Evolutionary conservation across 1,140 invertebrate species (phyloP).

Genomic region (Zaprionus inermis): DNA sequence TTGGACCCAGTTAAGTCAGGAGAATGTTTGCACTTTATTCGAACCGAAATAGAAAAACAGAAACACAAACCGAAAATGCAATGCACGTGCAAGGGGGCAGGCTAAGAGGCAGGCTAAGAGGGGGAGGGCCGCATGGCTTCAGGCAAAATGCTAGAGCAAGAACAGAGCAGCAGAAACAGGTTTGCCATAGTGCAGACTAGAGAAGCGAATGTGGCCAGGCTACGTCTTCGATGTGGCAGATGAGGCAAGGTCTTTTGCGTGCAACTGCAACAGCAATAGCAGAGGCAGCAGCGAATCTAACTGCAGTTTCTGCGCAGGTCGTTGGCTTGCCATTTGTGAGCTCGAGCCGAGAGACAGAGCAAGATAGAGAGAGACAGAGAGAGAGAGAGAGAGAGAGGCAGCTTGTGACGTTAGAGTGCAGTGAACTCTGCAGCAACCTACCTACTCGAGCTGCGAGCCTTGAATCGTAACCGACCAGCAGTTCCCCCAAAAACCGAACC

Average conservation of each 20-base stretch:
- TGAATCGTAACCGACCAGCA: not conserved
- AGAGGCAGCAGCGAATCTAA: conserved; percentile 64
- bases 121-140: conserved; percentile 25
- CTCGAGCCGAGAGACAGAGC: conserved; percentile 16
- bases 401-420: conserved; percentile 69
- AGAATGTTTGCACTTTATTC: conserved; percentile 5
- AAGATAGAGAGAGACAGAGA: conserved; percentile 7
- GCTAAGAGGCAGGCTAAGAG: not conserved
- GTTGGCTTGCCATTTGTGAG: conserved; percentile 65
- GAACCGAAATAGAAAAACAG: conserved; percentile 16
- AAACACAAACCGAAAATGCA: conserved; percentile 57
- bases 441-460: conserved; percentile 3
- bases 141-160: conserved; percentile 72
- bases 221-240: conserved; percentile 12
- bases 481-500: not conserved
- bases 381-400: conserved; percentile 10
- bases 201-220: conserved; percentile 52
- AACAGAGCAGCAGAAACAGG: conserved; percentile 47
- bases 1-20: conserved; percentile 31
- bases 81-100: conserved; percentile 47
- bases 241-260: conserved; percentile 79
- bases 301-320: conserved; percentile 80
- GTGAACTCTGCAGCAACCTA: conserved; percentile 57
- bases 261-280: conserved; percentile 60
- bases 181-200: conserved; percentile 47